Evolutionary conservation across 2,797 vertebrate genomes (phyloP), one percentile per base, ranked within the genome.

Genomic region (Florisuga fusca): DNA sequence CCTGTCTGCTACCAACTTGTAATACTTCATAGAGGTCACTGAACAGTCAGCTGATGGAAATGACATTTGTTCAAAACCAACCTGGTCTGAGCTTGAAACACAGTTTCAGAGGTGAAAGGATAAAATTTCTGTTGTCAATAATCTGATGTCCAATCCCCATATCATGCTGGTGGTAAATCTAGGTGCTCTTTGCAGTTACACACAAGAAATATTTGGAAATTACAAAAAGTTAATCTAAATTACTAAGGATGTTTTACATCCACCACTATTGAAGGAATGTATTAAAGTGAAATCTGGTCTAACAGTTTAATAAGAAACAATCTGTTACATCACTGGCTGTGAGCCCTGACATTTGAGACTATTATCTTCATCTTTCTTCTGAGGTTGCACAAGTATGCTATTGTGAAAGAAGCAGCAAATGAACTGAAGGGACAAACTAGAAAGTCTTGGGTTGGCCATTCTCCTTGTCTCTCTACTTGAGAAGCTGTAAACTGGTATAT

Each of bases 1-100:
- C 90, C 94, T 96, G 94, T 96, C 95, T 61, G 46, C 93, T 68
- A 94, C 55, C 48, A 90, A 87, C 27, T 89, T 95, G 33, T 63
- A 82, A 38, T 91, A 63, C 92, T 86, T 96, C 69, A 58, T 12
- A 79, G 94, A 84, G 87, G 59, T 92, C 86, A 93, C 43, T 51
- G 85, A 94, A 58, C 61, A 95, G 78, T 45, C 62, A 88, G 75
- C 84, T 94, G 84, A 85, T 85, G 80, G 81, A 93, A 93, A 69
- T 92, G 6, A 31, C 48, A 94, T 96, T 82, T 69, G 58, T 81
- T 89, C 45, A 36, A 15, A 89, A 77, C 33, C 53, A 80, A 3
- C 31, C 12, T 51, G 23, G 19, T 84, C 45, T 89, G 69, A 80
- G 64, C 90, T 89, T 68, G 38, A 90, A 92, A 86, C 19, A 10